Conservation (phyloP, 2,113 vertebrate genomes). For the Bufo gargarizans region DNA sequence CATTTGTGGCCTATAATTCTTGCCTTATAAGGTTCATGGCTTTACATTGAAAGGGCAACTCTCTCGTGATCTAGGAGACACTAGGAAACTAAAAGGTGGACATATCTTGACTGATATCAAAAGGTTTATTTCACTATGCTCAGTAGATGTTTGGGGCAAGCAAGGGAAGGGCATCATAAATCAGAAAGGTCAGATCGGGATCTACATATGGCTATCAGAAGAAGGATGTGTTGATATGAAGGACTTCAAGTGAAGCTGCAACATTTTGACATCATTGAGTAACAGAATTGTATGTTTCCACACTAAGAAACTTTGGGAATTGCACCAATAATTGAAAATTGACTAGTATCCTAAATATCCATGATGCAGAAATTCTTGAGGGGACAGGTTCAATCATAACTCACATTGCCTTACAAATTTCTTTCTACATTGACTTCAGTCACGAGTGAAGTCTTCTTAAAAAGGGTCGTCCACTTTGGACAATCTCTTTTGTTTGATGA, state of each 20-base stretch:
- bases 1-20: neutral
- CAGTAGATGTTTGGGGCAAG: neutral
- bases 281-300: too few species aligned
- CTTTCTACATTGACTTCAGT: neutral
- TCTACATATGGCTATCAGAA: neutral
- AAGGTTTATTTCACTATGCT: neutral
- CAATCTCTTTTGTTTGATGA: neutral
- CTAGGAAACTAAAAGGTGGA: too few species aligned
- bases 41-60: neutral
- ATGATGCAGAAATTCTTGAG: too few species aligned
- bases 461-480: neutral
- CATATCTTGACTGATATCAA: neutral
- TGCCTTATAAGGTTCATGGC: neutral
- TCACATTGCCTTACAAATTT: neutral
- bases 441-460: neutral
- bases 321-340: too few species aligned
- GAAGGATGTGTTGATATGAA: neutral
- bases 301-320: too few species aligned
- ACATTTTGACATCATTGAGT: too few species aligned
- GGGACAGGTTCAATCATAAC: neutral
- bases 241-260: neutral
- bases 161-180: too few species aligned
- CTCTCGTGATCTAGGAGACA: neutral
- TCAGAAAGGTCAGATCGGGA: neutral
- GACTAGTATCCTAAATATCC: too few species aligned